Conservation (phyloP, 1,140 invertebrate species). For the Caerostris darwini region DNA sequence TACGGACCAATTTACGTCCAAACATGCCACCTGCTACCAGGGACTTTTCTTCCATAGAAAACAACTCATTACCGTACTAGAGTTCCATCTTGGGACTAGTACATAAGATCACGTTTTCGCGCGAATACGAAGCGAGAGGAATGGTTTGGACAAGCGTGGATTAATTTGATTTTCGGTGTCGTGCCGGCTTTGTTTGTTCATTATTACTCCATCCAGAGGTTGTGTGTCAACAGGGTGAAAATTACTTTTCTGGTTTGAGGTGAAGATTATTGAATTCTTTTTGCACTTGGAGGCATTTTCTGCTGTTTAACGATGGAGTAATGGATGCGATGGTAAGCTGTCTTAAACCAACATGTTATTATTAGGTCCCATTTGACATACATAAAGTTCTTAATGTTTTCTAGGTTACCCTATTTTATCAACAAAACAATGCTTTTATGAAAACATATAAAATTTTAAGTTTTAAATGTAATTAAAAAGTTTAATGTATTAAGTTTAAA, state of each 20-base stretch:
- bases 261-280: background rate
- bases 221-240: background rate
- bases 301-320: too few species aligned
- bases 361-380: too few species aligned
- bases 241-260: slow-evolving; percentile 9
- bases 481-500: too few species aligned
- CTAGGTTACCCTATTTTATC: too few species aligned
- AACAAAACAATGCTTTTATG: too few species aligned
- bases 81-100: background rate
- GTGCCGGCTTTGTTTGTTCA: background rate
- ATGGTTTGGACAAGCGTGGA: background rate
- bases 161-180: slow-evolving; percentile 12
- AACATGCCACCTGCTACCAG: slow-evolving; percentile 21
- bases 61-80: background rate
- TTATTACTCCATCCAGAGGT: background rate
- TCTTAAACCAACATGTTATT: too few species aligned
- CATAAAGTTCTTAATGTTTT: too few species aligned
- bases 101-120: background rate
- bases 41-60: background rate
- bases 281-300: too few species aligned
- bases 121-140: background rate
- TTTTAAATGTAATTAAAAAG: too few species aligned
- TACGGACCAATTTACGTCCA: background rate
- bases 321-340: too few species aligned
- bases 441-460: too few species aligned